Conservation (phyloP, 1,140 invertebrate species). For the Microplitis demolitor region DNA sequence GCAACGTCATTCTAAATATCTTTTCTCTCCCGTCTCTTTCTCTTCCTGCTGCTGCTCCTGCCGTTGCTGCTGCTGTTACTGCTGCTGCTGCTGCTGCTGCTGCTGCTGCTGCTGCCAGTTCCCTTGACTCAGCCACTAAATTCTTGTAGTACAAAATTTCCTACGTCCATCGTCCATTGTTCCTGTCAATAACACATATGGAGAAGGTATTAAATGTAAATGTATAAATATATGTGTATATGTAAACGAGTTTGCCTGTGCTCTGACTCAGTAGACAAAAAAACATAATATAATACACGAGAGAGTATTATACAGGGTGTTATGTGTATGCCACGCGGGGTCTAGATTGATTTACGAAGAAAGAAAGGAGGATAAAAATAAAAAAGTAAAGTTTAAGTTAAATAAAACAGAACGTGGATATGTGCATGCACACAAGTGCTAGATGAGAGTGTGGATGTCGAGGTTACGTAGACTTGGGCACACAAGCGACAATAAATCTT, state of each 20-base stretch:
- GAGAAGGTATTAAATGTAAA: too few relatives aligned
- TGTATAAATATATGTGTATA: too few relatives aligned
- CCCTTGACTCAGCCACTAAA: too few relatives aligned
- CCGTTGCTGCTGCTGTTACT: background rate
- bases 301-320: background rate
- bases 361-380: conserved; percentile 26
- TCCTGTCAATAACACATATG: too few relatives aligned
- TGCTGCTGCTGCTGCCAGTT: too few relatives aligned
- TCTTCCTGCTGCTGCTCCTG: too few relatives aligned
- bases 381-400: conserved; percentile 3
- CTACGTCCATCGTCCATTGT: too few relatives aligned
- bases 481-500: conserved; percentile 39
- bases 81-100: too few relatives aligned
- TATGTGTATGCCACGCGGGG: conserved; percentile 16
- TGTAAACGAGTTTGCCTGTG: too few relatives aligned
- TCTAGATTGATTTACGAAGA: conserved; percentile 35
- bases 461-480: background rate
- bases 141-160: too few relatives aligned
- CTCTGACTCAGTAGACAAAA: too few relatives aligned
- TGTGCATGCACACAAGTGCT: conserved; percentile 2
- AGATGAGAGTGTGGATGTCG: background rate
- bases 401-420: background rate
- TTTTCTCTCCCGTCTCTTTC: too few relatives aligned
- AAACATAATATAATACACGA: background rate
- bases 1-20: conserved; percentile 3